Base-by-base conservation (phyloP, 2,888 invertebrate species). In the Habroteleia sp. region DNA sequence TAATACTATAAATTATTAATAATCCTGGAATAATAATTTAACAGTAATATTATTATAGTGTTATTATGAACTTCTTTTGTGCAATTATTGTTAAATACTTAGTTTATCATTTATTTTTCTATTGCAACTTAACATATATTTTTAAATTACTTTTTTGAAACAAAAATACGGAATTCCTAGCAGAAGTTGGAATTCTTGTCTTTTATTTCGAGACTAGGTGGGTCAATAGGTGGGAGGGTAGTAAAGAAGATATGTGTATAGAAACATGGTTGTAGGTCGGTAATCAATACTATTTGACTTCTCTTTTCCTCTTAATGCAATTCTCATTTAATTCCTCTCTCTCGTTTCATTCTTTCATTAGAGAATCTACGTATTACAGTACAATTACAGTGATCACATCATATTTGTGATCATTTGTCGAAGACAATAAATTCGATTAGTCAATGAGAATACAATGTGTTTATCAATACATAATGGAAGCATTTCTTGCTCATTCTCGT, bases 251-350 rank as follows among this genome's bases (percentile, higher is more conserved):
- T 48, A 56, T 72, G 52, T 73, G 37, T 77, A 73, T 77, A 74
- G 63, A 71, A 63, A 75, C 66, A 65, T 60, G 42, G 76, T 68
- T 60, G 73, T 65, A 65, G 74, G 68, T 77, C 74, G 79, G 81
- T 80, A 83, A 83, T 83, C 83, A 82, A 83, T 83, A 83, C 82
- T 82, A 79, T 81, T 82, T 80, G 79, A 78, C 69, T 75, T 76
- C 66, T 75, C 80, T 81, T 77, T 78, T 79, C 77, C 58, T 54
- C 71, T 20, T 8, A 20, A 46, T 25, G 25, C 10, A 4, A 25
- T 31, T 29, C 72, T 46, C 74, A 41, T 71, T 48, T 54, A 54
- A 35, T n/a, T n/a, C 16, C 5, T 37, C 37, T 63, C 41, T 46
- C 31, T 52, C 54, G 10, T 58, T 56, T 46, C 27, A 52, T 56